These are phyloP conservation scores for Caenorhabditis inopinata DNA, from an alignment of 1,140 invertebrate genomes.

Conservation along the genomic window DNA sequence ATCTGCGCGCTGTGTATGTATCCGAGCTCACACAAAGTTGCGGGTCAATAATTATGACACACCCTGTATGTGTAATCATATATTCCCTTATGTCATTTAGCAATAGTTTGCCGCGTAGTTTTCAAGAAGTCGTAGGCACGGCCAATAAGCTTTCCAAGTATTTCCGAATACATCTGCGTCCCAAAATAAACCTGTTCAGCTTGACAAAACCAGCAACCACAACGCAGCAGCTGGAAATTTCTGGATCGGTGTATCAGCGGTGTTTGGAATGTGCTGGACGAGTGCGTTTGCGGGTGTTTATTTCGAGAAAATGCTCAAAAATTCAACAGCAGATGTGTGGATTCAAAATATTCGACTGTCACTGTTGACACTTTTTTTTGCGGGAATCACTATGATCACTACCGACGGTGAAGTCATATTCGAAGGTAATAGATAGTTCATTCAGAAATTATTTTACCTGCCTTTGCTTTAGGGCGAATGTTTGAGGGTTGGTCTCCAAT, in stretches of 20 bases:
- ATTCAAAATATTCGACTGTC: conserved; percentile 43
- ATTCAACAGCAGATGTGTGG: conserved; percentile 38
- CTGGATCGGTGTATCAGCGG: conserved; percentile 5
- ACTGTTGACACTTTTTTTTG: conserved; percentile 39
- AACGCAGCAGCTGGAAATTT: background rate
- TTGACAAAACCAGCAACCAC: background rate
- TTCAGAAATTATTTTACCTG: too few species aligned
- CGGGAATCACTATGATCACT: background rate
- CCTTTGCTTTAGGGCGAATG: conserved; percentile 41
- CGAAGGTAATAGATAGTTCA: too few species aligned
- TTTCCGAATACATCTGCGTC: too few species aligned
- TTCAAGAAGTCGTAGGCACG: too few species aligned
- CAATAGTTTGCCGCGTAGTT: too few species aligned
- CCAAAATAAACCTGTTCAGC: too few species aligned
- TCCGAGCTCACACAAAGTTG: too few species aligned
- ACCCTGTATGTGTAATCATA: too few species aligned
- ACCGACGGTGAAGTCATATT: background rate
- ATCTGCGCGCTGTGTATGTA: too few species aligned
- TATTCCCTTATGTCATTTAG: too few species aligned
- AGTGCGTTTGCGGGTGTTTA: conserved; percentile 45
- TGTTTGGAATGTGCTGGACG: conserved; percentile 42
- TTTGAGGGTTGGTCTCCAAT: conserved; percentile 40
- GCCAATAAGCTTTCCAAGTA: too few species aligned
- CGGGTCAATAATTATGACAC: too few species aligned
- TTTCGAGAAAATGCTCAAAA: conserved; percentile 46